These are phyloP conservation scores for Apteryx owenii DNA, from an alignment of 2,113 vertebrate genomes.

Conservation along the genomic window DNA sequence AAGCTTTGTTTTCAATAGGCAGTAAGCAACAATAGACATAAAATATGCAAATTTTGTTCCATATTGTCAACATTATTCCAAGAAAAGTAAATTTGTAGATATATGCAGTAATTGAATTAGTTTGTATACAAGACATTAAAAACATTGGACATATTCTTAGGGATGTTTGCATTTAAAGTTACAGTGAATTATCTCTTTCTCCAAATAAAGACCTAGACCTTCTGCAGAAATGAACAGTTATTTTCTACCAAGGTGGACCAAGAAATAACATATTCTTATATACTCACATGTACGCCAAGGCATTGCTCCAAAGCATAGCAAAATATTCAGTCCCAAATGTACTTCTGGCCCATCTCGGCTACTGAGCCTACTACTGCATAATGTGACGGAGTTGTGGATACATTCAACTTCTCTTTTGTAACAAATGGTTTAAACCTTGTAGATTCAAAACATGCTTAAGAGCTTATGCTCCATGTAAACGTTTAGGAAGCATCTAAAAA, in stretches of 20 bases:
- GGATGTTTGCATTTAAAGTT: not conserved
- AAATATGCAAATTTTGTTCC: constrained; percentile 39
- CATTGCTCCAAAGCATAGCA: not conserved
- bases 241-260: constrained; percentile 29
- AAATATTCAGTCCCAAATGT: not conserved
- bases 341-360: not conserved
- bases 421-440: not conserved
- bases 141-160: not conserved
- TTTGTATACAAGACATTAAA: not conserved
- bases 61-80: constrained; percentile 36
- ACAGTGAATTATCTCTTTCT: not conserved
- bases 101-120: constrained; percentile 17
- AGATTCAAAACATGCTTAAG: not conserved
- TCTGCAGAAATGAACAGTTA: not conserved
- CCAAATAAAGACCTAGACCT: not conserved
- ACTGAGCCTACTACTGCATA: not conserved
- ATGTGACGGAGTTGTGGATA: not conserved
- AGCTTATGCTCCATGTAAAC: not conserved
- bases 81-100: constrained; percentile 5
- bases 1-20: constrained; percentile 1
- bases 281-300: not conserved
- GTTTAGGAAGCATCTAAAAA: not conserved
- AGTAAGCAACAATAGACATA: not conserved
- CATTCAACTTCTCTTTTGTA: not conserved
- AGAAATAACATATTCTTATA: constrained; percentile 16